Conservation (phyloP, 2,797 vertebrate species). For the Danio tinwini region DNA sequence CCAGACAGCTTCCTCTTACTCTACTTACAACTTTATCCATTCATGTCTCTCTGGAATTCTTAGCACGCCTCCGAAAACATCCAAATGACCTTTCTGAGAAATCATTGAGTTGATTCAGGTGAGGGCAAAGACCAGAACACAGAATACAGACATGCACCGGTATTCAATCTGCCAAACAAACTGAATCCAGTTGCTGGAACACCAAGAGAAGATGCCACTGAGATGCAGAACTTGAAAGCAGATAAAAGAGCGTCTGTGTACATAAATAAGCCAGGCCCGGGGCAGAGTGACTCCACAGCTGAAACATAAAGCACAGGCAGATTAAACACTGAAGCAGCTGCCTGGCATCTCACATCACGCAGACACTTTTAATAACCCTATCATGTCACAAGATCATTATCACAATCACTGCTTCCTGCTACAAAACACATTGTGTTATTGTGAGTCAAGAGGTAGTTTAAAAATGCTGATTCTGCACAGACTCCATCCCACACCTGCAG, state of each 20-base stretch:
- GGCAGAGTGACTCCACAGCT: constrained; percentile 38
- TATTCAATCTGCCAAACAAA: background rate
- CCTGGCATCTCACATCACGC: constrained; percentile 33
- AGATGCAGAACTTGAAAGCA: constrained; percentile 29
- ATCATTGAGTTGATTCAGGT: background rate
- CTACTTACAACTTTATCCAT: constrained; percentile 12
- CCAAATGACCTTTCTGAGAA: background rate
- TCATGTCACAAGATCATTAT: constrained; percentile 73
- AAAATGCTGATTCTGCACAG: constrained; percentile 11
- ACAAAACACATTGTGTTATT: constrained; percentile 28
- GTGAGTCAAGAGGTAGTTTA: constrained; percentile 31
- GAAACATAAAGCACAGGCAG: constrained; percentile 41
- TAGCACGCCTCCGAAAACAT: background rate
- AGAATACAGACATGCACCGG: background rate
- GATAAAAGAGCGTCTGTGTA: constrained; percentile 26
- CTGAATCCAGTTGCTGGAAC: constrained; percentile 15
- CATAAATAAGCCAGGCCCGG: constrained; percentile 27
- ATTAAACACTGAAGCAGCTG: constrained; percentile 51
- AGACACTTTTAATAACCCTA: constrained; percentile 56
- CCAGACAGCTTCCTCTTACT: constrained; percentile 6
- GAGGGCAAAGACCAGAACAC: background rate
- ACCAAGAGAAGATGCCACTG: constrained; percentile 15
- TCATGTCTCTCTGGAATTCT: background rate
- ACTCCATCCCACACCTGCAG: constrained; percentile 40
- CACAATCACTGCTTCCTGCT: constrained; percentile 51